Evolutionary conservation across 2,888 invertebrate species (phyloP).

Genomic region (Nephrotoma appendiculata): DNA sequence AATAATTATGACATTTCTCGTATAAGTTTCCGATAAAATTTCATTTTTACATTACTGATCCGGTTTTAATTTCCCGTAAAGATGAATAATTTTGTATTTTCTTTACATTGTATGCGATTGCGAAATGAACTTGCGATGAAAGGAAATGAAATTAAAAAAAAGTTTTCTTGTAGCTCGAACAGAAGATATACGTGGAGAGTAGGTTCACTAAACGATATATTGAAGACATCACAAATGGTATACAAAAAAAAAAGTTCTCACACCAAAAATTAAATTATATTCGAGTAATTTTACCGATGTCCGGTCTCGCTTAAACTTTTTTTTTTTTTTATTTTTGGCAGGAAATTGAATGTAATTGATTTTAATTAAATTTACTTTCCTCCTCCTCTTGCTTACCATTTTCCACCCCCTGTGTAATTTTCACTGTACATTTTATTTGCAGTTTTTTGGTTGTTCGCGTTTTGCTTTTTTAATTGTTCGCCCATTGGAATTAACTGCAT

Average conservation of each 20-base stretch:
- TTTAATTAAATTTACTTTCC: neutral
- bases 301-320: neutral
- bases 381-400: neutral
- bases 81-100: neutral
- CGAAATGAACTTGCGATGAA: neutral
- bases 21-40: neutral
- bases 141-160: neutral
- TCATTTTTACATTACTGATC: neutral
- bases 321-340: neutral
- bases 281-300: neutral
- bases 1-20: neutral
- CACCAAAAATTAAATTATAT: no score
- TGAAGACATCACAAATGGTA: neutral
- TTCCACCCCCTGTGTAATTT: neutral
- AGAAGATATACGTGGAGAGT: neutral
- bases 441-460: neutral
- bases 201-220: neutral
- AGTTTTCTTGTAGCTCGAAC: neutral
- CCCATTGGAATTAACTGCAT: neutral
- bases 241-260: neutral
- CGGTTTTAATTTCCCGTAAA: neutral
- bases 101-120: neutral
- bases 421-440: neutral
- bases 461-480: neutral
- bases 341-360: neutral